Conservation (phyloP, 2,888 invertebrate species). For the Netelia fuscicornis region DNA sequence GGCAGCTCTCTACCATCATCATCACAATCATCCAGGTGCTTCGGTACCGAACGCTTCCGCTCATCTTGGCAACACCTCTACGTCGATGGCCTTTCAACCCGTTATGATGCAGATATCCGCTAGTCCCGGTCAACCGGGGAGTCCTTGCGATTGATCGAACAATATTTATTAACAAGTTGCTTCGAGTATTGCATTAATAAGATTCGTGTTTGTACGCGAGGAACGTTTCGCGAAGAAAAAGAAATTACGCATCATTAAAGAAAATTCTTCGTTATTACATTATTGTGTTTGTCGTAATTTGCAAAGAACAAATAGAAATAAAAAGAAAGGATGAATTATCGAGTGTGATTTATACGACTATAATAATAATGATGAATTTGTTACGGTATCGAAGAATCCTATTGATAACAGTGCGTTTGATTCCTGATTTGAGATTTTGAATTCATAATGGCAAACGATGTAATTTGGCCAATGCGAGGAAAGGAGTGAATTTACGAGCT, state of each 20-base stretch:
- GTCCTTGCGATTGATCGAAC: slow-evolving; percentile 78
- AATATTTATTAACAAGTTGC: slow-evolving; percentile 20
- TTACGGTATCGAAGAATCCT: not conserved
- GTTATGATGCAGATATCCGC: slow-evolving; percentile 78
- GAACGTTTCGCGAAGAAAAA: not conserved
- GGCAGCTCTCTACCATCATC: slow-evolving; percentile 82
- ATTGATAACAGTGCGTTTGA: not conserved
- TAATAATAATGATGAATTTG: not conserved
- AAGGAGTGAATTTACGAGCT: slow-evolving; percentile 57
- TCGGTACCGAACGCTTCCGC: slow-evolving; percentile 68
- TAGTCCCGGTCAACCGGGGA: slow-evolving; percentile 77
- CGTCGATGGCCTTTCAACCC: slow-evolving; percentile 74
- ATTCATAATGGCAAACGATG: not conserved
- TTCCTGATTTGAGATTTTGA: not conserved
- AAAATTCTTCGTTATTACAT: not conserved
- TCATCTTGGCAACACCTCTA: slow-evolving; percentile 69
- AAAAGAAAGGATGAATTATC: not conserved
- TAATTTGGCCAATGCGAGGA: slow-evolving; percentile 36
- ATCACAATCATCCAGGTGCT: slow-evolving; percentile 77
- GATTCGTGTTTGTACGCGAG: slow-evolving; percentile 32
- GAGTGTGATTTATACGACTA: not conserved
- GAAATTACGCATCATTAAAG: slow-evolving; percentile 25
- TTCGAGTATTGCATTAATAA: not conserved
- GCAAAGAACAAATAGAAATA: not conserved
- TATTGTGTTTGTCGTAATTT: not conserved